A percentile compares a stretch with the other conserved stretches of the same genome.
Evolutionary conservation across 2,113 vertebrate genomes (phyloP).

Genomic region (Mastomys natalensis): DNA sequence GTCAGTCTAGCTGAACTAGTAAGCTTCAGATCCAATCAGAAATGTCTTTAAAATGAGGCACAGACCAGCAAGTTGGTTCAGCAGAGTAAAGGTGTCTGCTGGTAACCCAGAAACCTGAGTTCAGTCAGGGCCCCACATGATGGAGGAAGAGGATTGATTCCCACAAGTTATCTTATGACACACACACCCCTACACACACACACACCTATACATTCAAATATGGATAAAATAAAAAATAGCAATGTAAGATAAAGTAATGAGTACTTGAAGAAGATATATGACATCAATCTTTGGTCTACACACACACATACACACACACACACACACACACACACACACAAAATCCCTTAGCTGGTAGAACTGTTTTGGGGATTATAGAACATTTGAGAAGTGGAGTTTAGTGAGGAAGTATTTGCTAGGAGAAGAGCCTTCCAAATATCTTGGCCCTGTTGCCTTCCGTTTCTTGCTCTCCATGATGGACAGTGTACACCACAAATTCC

Average conservation of each 20-base stretch:
- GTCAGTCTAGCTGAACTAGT: background rate
- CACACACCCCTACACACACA: too few relatives aligned
- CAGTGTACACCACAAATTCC: background rate
- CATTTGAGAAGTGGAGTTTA: background rate
- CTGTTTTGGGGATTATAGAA: too few relatives aligned
- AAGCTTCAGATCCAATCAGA: background rate
- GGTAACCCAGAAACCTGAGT: background rate
- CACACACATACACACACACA: background rate
- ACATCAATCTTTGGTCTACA: background rate
- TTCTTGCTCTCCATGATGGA: background rate
- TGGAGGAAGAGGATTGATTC: background rate
- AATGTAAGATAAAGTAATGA: background rate
- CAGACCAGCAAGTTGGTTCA: background rate
- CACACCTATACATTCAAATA: background rate
- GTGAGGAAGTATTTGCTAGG: background rate
- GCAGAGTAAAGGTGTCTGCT: background rate
- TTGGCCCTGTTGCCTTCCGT: background rate
- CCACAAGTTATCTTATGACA: background rate
- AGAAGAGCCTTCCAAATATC: background rate
- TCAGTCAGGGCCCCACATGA: background rate
- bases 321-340: background rate
- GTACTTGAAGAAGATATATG: background rate
- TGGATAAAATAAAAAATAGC: background rate
- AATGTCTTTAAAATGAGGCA: background rate
- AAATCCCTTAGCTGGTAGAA: too few relatives aligned